These are phyloP conservation scores for Craseonycteris thonglongyai DNA, from an alignment of 2,113 vertebrate genomes.

Conservation along the genomic window DNA sequence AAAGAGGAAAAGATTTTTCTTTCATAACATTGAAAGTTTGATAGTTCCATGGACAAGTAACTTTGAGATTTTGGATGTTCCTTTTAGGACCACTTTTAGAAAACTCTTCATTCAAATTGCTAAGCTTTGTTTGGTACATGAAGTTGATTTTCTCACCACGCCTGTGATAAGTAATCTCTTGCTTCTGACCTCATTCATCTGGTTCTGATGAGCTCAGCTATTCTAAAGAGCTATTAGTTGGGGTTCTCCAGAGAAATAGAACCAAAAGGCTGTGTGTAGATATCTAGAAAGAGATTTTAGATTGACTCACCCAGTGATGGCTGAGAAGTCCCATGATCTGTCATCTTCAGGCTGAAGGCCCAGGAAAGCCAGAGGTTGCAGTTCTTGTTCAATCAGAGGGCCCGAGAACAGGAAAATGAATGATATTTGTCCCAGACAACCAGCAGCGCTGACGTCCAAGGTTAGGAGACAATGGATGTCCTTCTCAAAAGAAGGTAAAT, in stretches of 20 bases:
- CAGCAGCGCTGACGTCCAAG: not conserved
- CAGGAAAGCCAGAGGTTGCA: not conserved
- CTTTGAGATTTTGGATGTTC: not conserved
- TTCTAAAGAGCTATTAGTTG: not conserved
- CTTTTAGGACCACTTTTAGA: not conserved
- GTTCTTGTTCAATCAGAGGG: not conserved
- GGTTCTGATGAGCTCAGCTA: not conserved
- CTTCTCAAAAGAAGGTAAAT: not conserved
- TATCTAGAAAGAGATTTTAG: not conserved
- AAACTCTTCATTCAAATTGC: not conserved
- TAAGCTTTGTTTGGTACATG: not conserved
- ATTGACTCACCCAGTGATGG: too few species aligned
- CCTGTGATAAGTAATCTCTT: not conserved
- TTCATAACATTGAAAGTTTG: not conserved
- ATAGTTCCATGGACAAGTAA: not conserved
- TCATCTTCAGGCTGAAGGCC: too few species aligned
- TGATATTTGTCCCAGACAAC: not conserved
- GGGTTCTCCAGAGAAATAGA: too few species aligned
- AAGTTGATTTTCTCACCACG: not conserved
- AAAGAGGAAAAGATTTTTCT: not conserved
- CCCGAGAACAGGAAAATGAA: not conserved
- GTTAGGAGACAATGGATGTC: too few species aligned
- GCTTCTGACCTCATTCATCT: not conserved
- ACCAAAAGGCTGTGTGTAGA: not conserved
- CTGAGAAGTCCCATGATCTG: too few species aligned